Base-by-base conservation (phyloP, 2,113 vertebrate species). In the Antennarius striatus region DNA sequence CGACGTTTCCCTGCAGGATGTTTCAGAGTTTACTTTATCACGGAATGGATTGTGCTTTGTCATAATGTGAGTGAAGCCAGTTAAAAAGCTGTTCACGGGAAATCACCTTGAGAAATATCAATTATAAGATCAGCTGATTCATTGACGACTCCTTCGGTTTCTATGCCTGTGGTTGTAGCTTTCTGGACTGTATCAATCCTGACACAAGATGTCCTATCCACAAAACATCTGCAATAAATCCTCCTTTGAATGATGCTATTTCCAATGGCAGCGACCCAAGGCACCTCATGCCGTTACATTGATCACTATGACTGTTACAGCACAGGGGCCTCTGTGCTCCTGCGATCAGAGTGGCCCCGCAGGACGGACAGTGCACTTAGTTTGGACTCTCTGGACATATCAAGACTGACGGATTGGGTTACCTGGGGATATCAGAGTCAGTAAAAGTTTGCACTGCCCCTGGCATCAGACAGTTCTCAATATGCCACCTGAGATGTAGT, bases 361-460 rank as follows among this genome's bases (percentile, higher is more conserved):
- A 68, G 68, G 64, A 56, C 62, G 62, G 63, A 69, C 54, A 42
- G 62, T 36, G 72, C 56, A 75, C 50, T 55, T 28, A 49, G 48
- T 52, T 52, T 3, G 47, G 64, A 73, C 75, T 81, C 68, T 28
- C 45, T 54, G 58, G 65, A 72, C 4, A 3, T 51, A 68, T 75
- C 70, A 54, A 80, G 68, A 56, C 14, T 83, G 78, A 80, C 71
- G 62, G 46, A 75, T 80, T 81, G 63, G 60, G 63, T 36, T 55
- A 54, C 70, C 68, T 56, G 28, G 54, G 68, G 50, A 68, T 62
- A 54, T 63, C 49, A 75, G 11, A 62, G 11, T 43, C 28, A 16
- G 63, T 75, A 67, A 70, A 82, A 77, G 71, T 80, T 84, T 73
- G 28, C 46, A 17, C 32, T 36, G 68, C 76, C 81, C 58, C 68